Evolutionary conservation across 2,888 invertebrate genomes (phyloP).

Genomic region (Tigriopus californicus): DNA sequence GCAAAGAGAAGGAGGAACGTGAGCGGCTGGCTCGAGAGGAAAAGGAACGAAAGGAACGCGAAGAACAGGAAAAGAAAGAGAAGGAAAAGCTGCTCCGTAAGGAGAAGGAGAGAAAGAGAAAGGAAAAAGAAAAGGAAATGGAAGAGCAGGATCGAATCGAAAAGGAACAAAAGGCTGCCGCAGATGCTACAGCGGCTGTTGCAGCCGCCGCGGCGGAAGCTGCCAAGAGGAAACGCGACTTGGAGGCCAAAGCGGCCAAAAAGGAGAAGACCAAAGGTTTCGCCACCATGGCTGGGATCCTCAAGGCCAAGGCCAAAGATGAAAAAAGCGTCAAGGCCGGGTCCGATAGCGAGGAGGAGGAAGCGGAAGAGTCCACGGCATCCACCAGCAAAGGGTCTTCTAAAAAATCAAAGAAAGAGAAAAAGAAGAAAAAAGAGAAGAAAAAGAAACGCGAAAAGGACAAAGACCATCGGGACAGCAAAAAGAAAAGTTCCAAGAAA

Average conservation of each 20-base stretch:
- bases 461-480: background rate
- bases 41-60: background rate
- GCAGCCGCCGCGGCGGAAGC: too few species aligned
- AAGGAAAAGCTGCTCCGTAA: background rate
- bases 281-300: background rate
- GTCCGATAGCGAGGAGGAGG: background rate
- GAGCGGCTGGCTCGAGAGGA: background rate
- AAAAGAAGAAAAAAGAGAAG: constrained; percentile 14
- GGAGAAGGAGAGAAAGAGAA: background rate
- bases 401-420: background rate
- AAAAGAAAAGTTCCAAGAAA: too few species aligned
- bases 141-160: background rate
- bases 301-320: constrained; percentile 7
- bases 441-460: constrained; percentile 13
- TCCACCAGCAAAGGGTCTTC: background rate
- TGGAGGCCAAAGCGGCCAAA: background rate
- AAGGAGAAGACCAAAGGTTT: constrained; percentile 1
- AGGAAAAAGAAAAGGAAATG: background rate
- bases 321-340: background rate
- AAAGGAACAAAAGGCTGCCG: background rate
- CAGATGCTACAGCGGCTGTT: too few species aligned
- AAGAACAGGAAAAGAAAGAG: background rate
- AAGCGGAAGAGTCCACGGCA: background rate
- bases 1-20: background rate
- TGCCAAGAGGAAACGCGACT: background rate